phyloP scores from a whole-genome alignment of 1,140 invertebrate species.

The Drosophila santomea region DNA sequence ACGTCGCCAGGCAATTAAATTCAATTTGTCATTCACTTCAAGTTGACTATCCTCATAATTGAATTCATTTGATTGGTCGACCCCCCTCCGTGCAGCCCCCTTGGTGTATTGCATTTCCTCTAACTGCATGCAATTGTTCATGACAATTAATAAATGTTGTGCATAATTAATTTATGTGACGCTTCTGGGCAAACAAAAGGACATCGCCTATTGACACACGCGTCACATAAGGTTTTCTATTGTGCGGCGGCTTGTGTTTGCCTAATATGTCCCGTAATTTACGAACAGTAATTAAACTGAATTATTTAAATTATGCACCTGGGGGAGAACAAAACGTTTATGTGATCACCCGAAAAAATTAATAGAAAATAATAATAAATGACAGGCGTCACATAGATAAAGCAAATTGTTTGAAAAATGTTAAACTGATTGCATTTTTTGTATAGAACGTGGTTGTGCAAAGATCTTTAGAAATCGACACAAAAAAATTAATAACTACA shows the following conservation, averaged over 20 bases:
- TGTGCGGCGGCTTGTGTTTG: conserved; percentile 27
- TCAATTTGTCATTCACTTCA: conserved; percentile 66
- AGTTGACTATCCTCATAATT: conserved; percentile 74
- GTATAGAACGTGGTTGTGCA: neutral
- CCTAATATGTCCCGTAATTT: conserved; percentile 65
- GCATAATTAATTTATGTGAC: conserved; percentile 72
- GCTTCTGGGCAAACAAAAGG: conserved; percentile 67
- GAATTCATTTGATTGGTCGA: conserved; percentile 68
- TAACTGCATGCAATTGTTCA: conserved; percentile 63
- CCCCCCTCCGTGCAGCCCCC: neutral
- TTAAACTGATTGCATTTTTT: neutral
- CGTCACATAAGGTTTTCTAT: conserved; percentile 35
- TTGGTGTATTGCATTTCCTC: conserved; percentile 31
- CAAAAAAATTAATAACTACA: neutral
- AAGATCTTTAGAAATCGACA: neutral
- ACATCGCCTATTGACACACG: conserved; percentile 43
- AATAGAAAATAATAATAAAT: conserved; percentile 4
- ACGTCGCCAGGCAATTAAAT: conserved; percentile 69
- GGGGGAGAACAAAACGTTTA: conserved; percentile 18
- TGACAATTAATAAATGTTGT: conserved; percentile 76
- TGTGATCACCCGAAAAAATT: conserved; percentile 4
- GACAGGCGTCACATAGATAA: neutral
- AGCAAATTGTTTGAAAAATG: conserved; percentile 2
- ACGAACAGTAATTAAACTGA: conserved; percentile 65
- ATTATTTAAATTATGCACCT: conserved; percentile 56